Base-by-base conservation (phyloP, 2,888 invertebrate species). In the Dynastes hyllus region DNA sequence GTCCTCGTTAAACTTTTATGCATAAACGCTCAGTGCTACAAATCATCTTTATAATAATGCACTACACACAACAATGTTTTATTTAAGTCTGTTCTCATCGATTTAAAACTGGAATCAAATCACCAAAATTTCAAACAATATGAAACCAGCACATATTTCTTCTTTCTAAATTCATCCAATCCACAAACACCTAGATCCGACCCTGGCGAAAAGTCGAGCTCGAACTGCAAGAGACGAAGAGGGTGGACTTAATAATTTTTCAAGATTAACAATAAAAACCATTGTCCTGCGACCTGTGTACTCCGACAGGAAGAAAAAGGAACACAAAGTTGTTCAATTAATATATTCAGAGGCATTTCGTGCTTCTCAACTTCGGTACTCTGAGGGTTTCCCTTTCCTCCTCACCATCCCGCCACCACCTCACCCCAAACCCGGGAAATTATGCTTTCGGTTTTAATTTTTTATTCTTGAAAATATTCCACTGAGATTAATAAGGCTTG, bases 301-400 rank as follows among this genome's bases (percentile, higher is more conserved):
- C 80, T 65, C 77, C 58, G 77, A 75, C 70, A 53, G 61, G 13
- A 55, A 78, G 63, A 45, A 70, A 58, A 78, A 88, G 88, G 87
- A 88, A 88, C 87, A 87, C 87, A 87, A 87, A 87, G 87, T 87
- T 86, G 88, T 88, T 88, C 88, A 88, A 88, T 88, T 88, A 88
- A 88, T 88, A 87, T 87, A 88, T 88, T 88, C 88, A 86, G 85
- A 85, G 86, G 84, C 80, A 79, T 81, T 80, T 78, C 80, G 79
- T 69, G 75, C 67, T 40, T 55, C 27, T 67, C 67, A 67, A 76
- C 67, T 76, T 53, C 32, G 32, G 66, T 40, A 45, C 22, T n/a
- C 63, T 65, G 75, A 61, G 69, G 55, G 55, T 55, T 61, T n/a
- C n/a, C 61, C 53, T 55, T 55, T 77, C 50, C 58, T 73, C 40